Evolutionary conservation across 2,113 vertebrate genomes (phyloP), one percentile per base, ranked within the genome.

Genomic region (Amazona vittata): DNA sequence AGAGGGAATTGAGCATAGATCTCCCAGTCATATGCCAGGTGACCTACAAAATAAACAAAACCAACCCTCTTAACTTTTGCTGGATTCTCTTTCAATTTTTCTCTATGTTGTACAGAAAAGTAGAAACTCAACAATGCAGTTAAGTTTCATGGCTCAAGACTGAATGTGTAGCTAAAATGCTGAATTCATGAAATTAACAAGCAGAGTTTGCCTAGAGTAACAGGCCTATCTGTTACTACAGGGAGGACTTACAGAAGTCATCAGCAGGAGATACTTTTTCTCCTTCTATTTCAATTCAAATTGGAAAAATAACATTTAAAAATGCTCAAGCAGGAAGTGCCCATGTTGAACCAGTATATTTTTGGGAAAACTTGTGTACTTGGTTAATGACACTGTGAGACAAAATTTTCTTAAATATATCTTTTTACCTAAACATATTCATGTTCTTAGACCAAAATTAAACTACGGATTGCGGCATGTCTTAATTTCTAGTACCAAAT

Each of bases 251-350:
- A 16, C 50, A 76, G 64, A 65, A 96, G 63, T 65, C 82, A 65
- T 76, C 50, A 89, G 44, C 43, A 80, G 14, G 11, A 93, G 73
- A 59, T 63, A 85, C 15, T 39, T 96, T 83, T 90, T 59, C 74
- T 93, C 77, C 50, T 78, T 41, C 74, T n/a, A 90, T 91, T 92
- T 95, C 64, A 90, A 18, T 63, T 93, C 76, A 63, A 96, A 96
- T 7, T 79, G 46, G 22, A 20, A 94, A 95, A 80, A 83, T 55
- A 85, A 49, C 59, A 93, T 86, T 88, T 75, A 78, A 85, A 96
- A 95, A 57, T 78, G 21, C 44, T 93, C 52, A 82, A 90, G 47
- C 12, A 91, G 55, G 73, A 96, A 95, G 60, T 85, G 7, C 10
- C 57, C 70, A 93, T 55, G 37, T 20, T 91, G 89, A 78, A 90